Base-by-base conservation (phyloP, 2,113 vertebrate species). In the Melanerpes aurifrons region DNA sequence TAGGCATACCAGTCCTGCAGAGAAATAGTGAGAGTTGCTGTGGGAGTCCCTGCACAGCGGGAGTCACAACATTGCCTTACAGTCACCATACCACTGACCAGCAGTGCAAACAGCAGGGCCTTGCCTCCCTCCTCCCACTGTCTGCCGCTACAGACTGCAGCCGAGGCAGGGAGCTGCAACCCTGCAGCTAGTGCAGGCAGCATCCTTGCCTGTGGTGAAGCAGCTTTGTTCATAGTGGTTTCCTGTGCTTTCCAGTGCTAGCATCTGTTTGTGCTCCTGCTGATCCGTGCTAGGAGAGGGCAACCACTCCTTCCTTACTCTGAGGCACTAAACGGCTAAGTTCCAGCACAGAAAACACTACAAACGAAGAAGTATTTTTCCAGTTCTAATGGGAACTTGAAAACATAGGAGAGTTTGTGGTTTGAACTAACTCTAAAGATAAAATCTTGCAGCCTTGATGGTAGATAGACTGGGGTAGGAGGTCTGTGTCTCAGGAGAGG, bases 101-200 rank as follows among this genome's bases (percentile, higher is more conserved):
- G 62, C 63, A 47, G 47, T 11, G 26, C 32, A 37, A 40, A 45
- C 29, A 20, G 43, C 24, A 45, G 75, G 26, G 9, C 6, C 57
- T 74, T 45, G 64, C 6, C 35, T 28, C 19, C 25, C 24, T 87
- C 31, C 35, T 77, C n/a, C 50, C 70, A 24, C 5, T 22, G n/a
- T 4, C 68, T 9, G 35, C 45, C 67, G 28, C 71, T 70, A 53
- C 58, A 0, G 0, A 7, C 16, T 4, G 1, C 5, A 18, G 54
- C 32, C 43, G 63, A 45, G 48, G 20, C 5, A 6, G 31, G 70
- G 28, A 80, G 31, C 72, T 37, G 77, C 48, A 14, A 22, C 4
- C 40, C 58, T 20, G 77, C 48, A 64, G 68, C 37, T 3, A 1
- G 6, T 7, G 31, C 24, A 11, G 58, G 64, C 50, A 53, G 70